Conservation (phyloP, 2,113 vertebrate species). For the Tachuris rubrigastra region DNA sequence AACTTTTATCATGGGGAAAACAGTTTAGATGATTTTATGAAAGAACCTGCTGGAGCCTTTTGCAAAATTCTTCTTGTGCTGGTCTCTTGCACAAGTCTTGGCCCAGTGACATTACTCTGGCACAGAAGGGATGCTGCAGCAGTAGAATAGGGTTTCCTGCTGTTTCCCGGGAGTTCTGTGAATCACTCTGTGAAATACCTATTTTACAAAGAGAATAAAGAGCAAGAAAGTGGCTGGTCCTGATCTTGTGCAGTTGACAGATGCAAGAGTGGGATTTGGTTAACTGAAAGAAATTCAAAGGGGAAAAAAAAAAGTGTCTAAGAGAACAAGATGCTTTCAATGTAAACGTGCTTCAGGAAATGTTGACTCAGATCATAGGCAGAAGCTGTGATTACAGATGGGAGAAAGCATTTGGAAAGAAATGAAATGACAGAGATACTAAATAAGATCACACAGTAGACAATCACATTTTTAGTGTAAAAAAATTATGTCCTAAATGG, state of each 20-base stretch:
- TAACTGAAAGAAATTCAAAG: neutral
- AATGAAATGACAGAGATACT: neutral
- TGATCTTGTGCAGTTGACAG: neutral
- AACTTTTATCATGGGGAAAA: neutral
- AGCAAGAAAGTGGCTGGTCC: neutral
- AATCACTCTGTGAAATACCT: neutral
- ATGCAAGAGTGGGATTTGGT: neutral
- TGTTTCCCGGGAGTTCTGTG: neutral
- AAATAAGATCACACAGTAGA: neutral
- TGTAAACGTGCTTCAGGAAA: neutral
- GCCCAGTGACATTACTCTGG: neutral
- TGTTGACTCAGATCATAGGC: neutral
- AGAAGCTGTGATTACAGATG: neutral
- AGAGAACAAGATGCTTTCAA: neutral
- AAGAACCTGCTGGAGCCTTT: neutral
- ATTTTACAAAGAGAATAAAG: neutral
- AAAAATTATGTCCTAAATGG: neutral
- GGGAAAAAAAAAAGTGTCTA: neutral
- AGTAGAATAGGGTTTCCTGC: neutral
- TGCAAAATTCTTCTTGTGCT: neutral
- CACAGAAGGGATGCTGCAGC: accelerated
- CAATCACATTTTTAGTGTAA: neutral
- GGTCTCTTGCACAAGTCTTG: accelerated
- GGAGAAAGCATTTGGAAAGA: neutral
- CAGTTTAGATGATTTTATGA: neutral